Base-by-base conservation (phyloP, 2,113 vertebrate genomes). In the Vicugna pacos region DNA sequence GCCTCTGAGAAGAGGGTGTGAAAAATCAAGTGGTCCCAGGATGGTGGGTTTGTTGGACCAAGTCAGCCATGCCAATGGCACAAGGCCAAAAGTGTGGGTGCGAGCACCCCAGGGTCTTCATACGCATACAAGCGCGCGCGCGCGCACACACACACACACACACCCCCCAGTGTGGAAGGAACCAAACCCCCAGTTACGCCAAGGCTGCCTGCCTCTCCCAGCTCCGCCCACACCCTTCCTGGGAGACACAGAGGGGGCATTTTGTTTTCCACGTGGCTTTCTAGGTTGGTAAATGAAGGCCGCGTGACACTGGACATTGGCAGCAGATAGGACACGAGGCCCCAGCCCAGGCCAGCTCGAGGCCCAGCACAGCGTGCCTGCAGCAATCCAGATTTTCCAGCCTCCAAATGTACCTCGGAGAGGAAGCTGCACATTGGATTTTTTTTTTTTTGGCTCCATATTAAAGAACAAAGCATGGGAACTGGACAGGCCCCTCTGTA, bases 401-500 rank as follows among this genome's bases (percentile, higher is more conserved):
- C 75, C 69, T 95, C 77, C 64, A 89, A 50, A 5, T 46, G 75
- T 32, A 65, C 62, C 96, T 97, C 82, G 0, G 42, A 93, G 83
- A 96, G 89, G 96, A 97, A 96, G 91, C 92, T 50, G 54, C 60
- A 35, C 60, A 16, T 82, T 60, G 4, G 56, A 56, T 79, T 83
- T 83, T 83, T 87, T 84, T 91, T 83, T 46, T 83, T 96, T 96
- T 94, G 94, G 94, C 96, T 97, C 69, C 52, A 26, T 96, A 93
- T 97, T 92, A 97, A 97, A 96, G 97, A 92, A 96, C 88, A 95
- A 96, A 96, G 80, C 87, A 46, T 93, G 95, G 89, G 90, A 95
- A 90, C 88, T 88, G 95, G 95, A 96, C 72, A 89, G 81, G 87
- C 84, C 81, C 60, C 75, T 88, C 84, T 94, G 50, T 96, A 95